Percentiles rank a stretch among this genome's conserved stretches.
Evolutionary conservation across 2,888 invertebrate species (phyloP).

Genomic region (Empis stercorea): DNA sequence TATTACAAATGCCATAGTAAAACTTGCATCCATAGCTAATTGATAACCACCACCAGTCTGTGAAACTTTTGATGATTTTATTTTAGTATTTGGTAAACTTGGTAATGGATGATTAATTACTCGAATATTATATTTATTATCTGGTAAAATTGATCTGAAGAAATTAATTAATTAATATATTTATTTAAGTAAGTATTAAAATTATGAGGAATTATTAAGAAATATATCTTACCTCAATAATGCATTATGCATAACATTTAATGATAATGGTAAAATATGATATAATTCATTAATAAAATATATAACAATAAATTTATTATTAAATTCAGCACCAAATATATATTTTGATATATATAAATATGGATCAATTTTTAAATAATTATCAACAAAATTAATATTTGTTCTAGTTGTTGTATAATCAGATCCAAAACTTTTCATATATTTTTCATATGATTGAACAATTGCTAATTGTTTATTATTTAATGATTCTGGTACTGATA

Average conservation of each 20-base stretch:
- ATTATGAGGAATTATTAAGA: no score
- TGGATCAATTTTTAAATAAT: slow-evolving; percentile 19
- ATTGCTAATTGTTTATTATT: no score
- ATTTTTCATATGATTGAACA: neutral
- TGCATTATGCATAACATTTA: slow-evolving; percentile 45
- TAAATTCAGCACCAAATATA: slow-evolving; percentile 40
- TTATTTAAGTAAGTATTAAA: no score
- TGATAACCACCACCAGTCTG: slow-evolving; percentile 42
- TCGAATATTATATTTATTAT: slow-evolving; percentile 18
- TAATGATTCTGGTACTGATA: no score
- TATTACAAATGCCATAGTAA: slow-evolving; percentile 60
- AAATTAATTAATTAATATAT: no score
- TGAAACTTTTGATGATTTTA: slow-evolving; percentile 20
- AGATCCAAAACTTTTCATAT: neutral
- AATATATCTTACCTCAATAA: slow-evolving; percentile 39
- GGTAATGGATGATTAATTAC: slow-evolving; percentile 59
- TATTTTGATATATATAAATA: slow-evolving; percentile 35
- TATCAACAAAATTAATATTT: neutral
- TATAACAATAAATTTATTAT: slow-evolving; percentile 37
- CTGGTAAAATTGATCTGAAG: neutral
- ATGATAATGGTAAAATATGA: slow-evolving; percentile 50
- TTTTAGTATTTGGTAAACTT: slow-evolving; percentile 43
- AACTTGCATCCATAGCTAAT: slow-evolving; percentile 56
- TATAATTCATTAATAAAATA: slow-evolving; percentile 65
- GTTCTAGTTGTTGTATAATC: neutral